Evolutionary conservation across 2,113 vertebrate genomes (phyloP).

Genomic region (Saimiri boliviensis): DNA sequence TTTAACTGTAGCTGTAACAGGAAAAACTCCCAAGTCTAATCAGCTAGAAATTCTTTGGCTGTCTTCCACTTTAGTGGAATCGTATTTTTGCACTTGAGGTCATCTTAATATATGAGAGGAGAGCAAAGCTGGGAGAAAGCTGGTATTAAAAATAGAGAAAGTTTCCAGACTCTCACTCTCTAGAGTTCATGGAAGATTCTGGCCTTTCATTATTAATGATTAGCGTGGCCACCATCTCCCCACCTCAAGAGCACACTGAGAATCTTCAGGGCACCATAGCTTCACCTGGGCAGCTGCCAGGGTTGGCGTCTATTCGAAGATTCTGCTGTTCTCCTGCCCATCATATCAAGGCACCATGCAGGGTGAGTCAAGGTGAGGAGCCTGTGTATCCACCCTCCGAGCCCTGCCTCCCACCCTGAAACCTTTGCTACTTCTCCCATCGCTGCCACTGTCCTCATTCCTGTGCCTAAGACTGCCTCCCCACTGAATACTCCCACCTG

Average conservation of each 20-base stretch:
- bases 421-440: not conserved
- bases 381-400: accelerated
- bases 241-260: not conserved
- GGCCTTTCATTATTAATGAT: constrained; percentile 54
- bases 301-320: not conserved
- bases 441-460: not conserved
- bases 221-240: not conserved
- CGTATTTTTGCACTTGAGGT: constrained; percentile 14
- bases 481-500: not conserved
- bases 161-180: constrained; percentile 34
- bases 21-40: constrained; percentile 57
- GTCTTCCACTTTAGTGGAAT: not conserved
- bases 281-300: not conserved
- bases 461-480: not conserved
- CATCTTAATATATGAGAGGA: constrained; percentile 43
- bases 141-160: constrained; percentile 56
- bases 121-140: not conserved
- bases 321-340: not conserved
- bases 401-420: not conserved
- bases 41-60: not conserved
- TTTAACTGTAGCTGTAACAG: constrained; percentile 57
- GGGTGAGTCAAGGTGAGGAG: not conserved
- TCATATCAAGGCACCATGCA: not conserved
- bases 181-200: constrained; percentile 44
- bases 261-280: not conserved